Base-by-base conservation (phyloP, 1,140 invertebrate genomes). In the Forficula auricularia region DNA sequence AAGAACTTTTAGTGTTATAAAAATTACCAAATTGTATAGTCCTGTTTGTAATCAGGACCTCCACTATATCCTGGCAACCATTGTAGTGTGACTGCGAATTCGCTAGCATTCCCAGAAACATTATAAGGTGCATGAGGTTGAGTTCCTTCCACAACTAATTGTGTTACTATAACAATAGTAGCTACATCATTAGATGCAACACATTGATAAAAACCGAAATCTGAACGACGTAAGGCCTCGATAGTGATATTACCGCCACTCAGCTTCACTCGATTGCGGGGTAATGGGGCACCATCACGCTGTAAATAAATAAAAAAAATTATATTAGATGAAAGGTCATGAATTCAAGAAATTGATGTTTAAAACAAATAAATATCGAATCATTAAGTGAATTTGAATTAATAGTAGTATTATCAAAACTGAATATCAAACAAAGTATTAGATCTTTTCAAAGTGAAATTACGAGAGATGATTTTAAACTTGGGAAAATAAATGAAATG, bases 41-140 rank as follows among this genome's bases (percentile, higher is more conserved):
- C 82, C 61, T 94, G 88, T 56, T 87, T 84, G 64, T 88, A 90
- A 64, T 88, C 83, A 3, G 82, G 82, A 13, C 91, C 90, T 13
- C 90, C 90, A 54, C 86, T 87, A 58, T 96, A 95, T 0, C 89
- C 89, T 6, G 92, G 89, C 52, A 89, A 66, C 91, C 92, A 97
- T 38, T 73, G 72, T 8, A 97, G 64, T 16, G 82, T 84, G 14
- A 94, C 90, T 40, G 82, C 75, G 57, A 90, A 92, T 57, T 90
- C 79, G 1, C 81, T 81, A 20, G 89, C 79, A 38, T 75, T 77
- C 2, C 84, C 82, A 2, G 83, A 79, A 13, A 97, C 73, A 63
- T 97, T 95, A 66, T 88, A 89, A 1, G 92, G 91, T 20, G 90
- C 88, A 61, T 96, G 90, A 3, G 91, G 91, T 56, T 92, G 89